phyloP scores from a whole-genome alignment of 1,140 invertebrate species.

The Tetraneura akinire region DNA sequence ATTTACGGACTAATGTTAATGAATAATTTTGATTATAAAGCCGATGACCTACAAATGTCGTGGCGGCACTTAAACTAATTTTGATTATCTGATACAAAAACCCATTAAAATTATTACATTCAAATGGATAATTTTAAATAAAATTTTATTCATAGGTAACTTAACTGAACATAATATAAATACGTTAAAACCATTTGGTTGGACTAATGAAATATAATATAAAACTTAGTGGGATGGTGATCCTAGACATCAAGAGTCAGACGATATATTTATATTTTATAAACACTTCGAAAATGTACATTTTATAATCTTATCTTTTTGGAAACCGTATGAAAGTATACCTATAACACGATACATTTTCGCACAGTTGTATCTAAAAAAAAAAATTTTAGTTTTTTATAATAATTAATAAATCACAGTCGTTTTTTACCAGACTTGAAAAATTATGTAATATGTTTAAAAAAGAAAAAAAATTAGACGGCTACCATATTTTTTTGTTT shows the following conservation, averaged over 20 bases:
- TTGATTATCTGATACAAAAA: constrained; percentile 35
- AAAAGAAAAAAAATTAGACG: too few species aligned
- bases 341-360: too few species aligned
- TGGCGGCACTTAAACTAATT: not conserved
- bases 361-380: too few species aligned
- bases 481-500: too few species aligned
- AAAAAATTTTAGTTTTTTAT: too few species aligned
- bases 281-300: not conserved
- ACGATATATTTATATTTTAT: too few species aligned
- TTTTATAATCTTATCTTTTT: not conserved
- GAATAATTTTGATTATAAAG: constrained; percentile 38
- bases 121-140: constrained; percentile 7
- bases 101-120: constrained; percentile 20
- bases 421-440: too few species aligned
- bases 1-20: constrained; percentile 14
- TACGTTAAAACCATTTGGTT: constrained; percentile 6
- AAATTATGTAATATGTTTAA: too few species aligned
- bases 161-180: constrained; percentile 35
- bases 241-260: too few species aligned
- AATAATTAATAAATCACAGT: too few species aligned
- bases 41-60: not conserved
- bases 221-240: too few species aligned
- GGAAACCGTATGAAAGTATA: not conserved
- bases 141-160: constrained; percentile 25
- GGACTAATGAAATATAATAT: not conserved